phyloP scores from a whole-genome alignment of 2,888 invertebrate species.

The Heliconius sara region DNA sequence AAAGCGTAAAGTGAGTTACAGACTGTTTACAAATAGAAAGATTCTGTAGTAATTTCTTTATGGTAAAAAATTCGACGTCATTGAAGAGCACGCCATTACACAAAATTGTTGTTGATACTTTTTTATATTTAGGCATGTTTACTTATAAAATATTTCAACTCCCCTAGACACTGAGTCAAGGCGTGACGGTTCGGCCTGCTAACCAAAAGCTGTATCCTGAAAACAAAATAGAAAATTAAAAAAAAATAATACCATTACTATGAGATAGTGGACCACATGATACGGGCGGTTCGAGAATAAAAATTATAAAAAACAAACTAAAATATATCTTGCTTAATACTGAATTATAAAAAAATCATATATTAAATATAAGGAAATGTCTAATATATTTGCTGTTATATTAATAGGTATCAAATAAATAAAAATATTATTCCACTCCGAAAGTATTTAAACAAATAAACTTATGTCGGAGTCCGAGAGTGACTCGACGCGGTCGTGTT shows the following conservation, averaged over 20 bases:
- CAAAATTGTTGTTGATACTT: too few species aligned
- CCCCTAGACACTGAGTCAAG: neutral
- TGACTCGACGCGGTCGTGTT: constrained; percentile 66
- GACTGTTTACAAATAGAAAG: too few species aligned
- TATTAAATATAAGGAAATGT: neutral
- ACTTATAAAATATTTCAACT: too few species aligned
- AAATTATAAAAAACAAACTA: neutral
- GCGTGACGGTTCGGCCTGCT: neutral
- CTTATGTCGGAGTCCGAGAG: constrained; percentile 62
- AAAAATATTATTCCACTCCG: constrained; percentile 67
- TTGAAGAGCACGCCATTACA: too few species aligned
- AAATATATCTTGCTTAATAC: neutral
- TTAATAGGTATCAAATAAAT: constrained; percentile 62
- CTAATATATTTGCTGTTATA: constrained; percentile 60
- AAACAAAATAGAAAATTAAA: neutral
- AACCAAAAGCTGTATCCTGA: neutral
- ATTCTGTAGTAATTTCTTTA: too few species aligned
- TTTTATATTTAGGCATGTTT: too few species aligned
- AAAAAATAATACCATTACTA: neutral
- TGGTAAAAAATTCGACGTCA: neutral
- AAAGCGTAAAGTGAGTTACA: too few species aligned
- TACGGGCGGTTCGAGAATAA: neutral
- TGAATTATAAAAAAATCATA: neutral
- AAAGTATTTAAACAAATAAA: constrained; percentile 68
- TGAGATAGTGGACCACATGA: neutral